These are phyloP conservation scores for Polydrusus tereticollis DNA, from an alignment of 2,888 invertebrate species.

Conservation along the genomic window DNA sequence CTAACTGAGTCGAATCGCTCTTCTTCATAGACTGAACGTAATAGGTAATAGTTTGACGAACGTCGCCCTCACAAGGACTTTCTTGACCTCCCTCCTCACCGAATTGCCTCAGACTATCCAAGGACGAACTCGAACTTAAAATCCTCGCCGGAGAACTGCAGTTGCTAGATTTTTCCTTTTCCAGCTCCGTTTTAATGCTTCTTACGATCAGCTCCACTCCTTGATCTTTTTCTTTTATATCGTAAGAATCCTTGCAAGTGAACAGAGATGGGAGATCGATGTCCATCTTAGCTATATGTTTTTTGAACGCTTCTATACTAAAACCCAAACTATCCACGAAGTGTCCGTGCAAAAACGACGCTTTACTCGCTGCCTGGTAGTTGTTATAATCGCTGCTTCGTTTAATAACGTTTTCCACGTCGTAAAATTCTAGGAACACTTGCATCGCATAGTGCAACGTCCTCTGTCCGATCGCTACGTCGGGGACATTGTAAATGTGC, in stretches of 20 bases:
- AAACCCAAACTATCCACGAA: constrained; percentile 66
- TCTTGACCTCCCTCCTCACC: constrained; percentile 67
- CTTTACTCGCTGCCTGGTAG: constrained; percentile 66
- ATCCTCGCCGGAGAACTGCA: constrained; percentile 61
- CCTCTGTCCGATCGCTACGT: constrained; percentile 60
- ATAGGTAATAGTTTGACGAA: constrained; percentile 63
- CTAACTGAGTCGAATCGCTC: constrained; percentile 41
- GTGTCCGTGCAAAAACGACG: constrained; percentile 64
- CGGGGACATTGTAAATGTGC: constrained; percentile 55
- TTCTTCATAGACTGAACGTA: constrained; percentile 64
- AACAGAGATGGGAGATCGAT: constrained; percentile 57
- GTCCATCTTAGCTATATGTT: constrained; percentile 59
- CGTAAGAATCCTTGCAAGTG: constrained; percentile 55
- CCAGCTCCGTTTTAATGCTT: constrained; percentile 56
- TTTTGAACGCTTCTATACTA: constrained; percentile 64
- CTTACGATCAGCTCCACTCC: constrained; percentile 57
- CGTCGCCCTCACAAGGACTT: constrained; percentile 64
- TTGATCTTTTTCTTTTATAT: constrained; percentile 55
- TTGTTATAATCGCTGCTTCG: constrained; percentile 63
- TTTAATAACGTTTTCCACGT: constrained; percentile 62
- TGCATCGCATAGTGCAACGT: constrained; percentile 65
- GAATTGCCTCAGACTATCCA: constrained; percentile 67
- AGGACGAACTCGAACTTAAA: constrained; percentile 64
- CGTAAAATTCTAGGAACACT: constrained; percentile 64
- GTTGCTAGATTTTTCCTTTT: constrained; percentile 51